These are phyloP conservation scores for Microchirus variegatus DNA, from an alignment of 2,797 vertebrate species.

Conservation along the genomic window DNA sequence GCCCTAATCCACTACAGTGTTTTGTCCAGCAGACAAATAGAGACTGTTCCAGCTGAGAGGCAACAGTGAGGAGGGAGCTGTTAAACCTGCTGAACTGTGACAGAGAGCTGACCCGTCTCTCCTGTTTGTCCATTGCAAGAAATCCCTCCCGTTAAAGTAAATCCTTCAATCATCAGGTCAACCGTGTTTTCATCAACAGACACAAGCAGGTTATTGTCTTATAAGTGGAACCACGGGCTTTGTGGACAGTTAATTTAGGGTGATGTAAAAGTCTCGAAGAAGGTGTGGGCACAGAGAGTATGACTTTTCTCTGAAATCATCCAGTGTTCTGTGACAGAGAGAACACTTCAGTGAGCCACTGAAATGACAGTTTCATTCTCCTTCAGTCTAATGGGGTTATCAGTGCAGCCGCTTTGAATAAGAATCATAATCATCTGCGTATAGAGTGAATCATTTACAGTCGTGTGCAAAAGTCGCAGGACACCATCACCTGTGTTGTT, in stretches of 20 bases:
- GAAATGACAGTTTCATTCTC: slow-evolving; percentile 38
- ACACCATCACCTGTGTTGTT: too few species aligned
- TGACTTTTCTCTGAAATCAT: too few species aligned
- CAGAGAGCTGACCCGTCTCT: slow-evolving; percentile 9
- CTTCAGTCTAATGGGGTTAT: slow-evolving; percentile 61
- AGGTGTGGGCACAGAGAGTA: too few species aligned
- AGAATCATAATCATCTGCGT: slow-evolving; percentile 39
- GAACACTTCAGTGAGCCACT: slow-evolving; percentile 2
- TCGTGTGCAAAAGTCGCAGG: too few species aligned
- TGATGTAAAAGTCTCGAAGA: too few species aligned
- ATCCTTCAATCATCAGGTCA: too few species aligned
- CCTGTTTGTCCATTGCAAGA: slow-evolving; percentile 15
- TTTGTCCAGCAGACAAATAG: slow-evolving; percentile 5
- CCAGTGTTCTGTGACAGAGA: neutral
- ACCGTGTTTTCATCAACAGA: slow-evolving; percentile 1
- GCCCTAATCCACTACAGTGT: slow-evolving; percentile 19
- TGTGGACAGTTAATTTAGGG: too few species aligned
- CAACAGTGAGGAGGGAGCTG: slow-evolving; percentile 17
- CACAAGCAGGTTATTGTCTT: neutral
- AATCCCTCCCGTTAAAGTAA: too few species aligned
- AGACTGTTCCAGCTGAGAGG: slow-evolving; percentile 5
- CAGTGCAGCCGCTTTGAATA: slow-evolving; percentile 58
- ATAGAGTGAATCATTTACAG: neutral
- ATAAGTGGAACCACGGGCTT: neutral
- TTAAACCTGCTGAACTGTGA: slow-evolving; percentile 31